Evolutionary conservation across 2,888 invertebrate genomes (phyloP).

Genomic region (Allygus modestus): DNA sequence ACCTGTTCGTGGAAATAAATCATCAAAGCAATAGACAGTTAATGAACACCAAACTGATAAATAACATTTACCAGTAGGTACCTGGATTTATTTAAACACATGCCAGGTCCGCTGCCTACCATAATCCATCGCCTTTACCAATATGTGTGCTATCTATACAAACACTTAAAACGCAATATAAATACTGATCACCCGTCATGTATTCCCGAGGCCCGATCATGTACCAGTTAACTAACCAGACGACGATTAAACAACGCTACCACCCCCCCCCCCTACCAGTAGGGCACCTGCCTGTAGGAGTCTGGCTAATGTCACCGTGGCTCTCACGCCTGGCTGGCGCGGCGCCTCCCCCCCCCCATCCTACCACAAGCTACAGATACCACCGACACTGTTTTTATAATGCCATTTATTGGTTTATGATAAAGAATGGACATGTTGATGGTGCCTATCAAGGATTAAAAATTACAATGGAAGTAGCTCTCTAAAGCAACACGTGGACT

Average conservation of each 20-base stretch:
- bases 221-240: not conserved
- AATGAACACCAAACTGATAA: no score
- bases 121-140: no score
- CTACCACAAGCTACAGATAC: not conserved
- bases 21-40: no score
- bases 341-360: not conserved
- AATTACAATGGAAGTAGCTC: no score
- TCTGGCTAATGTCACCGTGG: not conserved
- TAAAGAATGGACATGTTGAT: not conserved
- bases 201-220: not conserved
- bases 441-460: not conserved
- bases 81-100: no score
- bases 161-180: no score
- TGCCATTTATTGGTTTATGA: not conserved
- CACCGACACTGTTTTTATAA: not conserved
- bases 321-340: conserved; percentile 3
- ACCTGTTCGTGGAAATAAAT: no score
- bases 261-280: conserved; percentile 6
- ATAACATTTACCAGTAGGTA: no score
- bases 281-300: conserved; percentile 3
- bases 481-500: no score
- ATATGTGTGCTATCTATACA: no score
- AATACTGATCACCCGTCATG: no score
- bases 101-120: no score
- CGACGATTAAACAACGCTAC: not conserved